Percentiles rank a stretch among this genome's conserved stretches.
Conservation (phyloP, 2,888 invertebrate genomes). For the Caenorhabditis zanzibari region DNA sequence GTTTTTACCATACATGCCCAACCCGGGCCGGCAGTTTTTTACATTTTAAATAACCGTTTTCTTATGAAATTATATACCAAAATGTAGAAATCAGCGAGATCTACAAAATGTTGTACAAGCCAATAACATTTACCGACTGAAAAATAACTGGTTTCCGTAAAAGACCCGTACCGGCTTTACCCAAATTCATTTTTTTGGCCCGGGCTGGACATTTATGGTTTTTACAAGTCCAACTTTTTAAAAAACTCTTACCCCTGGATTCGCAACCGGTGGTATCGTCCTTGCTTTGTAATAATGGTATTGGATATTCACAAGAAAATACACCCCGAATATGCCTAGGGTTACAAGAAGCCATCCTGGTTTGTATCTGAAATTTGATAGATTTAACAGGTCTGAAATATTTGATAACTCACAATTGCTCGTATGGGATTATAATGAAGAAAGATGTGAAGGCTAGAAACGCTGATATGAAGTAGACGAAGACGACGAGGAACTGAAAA, state of each 20-base stretch:
- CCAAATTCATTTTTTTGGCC: too few species aligned
- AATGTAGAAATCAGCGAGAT: too few species aligned
- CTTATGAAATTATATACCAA: too few species aligned
- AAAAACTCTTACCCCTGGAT: constrained; percentile 68
- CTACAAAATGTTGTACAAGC: too few species aligned
- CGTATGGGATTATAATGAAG: constrained; percentile 75
- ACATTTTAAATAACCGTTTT: too few species aligned
- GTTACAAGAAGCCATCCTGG: constrained; percentile 58
- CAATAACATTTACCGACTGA: too few species aligned
- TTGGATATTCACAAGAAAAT: constrained; percentile 71
- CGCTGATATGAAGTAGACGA: constrained; percentile 71
- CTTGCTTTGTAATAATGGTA: constrained; percentile 76
- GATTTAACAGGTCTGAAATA: not conserved
- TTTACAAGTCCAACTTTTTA: too few species aligned
- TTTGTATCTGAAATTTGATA: constrained; percentile 70
- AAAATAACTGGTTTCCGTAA: too few species aligned
- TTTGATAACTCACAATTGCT: constrained; percentile 74
- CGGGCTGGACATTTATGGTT: too few species aligned
- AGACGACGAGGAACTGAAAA: constrained; percentile 72
- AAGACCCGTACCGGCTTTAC: too few species aligned
- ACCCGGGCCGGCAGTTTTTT: too few species aligned
- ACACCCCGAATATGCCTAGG: constrained; percentile 62
- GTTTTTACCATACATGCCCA: too few species aligned
- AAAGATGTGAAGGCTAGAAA: constrained; percentile 72
- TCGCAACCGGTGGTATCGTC: constrained; percentile 66